These are phyloP conservation scores for Stegostoma tigrinum DNA, from an alignment of 2,113 vertebrate genomes.

Conservation along the genomic window DNA sequence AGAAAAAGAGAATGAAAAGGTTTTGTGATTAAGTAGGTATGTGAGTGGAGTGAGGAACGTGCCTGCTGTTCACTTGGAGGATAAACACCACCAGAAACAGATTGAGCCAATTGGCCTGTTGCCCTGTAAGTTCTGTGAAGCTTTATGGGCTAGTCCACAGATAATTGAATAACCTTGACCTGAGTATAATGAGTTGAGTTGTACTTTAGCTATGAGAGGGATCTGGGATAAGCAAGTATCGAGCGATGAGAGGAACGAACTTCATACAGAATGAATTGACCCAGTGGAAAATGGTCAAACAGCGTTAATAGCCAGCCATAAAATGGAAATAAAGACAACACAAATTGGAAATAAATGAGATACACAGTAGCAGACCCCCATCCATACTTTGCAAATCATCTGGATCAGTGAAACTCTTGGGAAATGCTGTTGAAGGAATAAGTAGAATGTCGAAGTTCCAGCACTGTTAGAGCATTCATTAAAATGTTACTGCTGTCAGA, in stretches of 20 bases:
- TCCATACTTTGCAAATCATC: not conserved
- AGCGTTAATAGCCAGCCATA: not conserved
- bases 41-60: not conserved
- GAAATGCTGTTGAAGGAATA: not conserved
- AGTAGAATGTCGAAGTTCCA: not conserved
- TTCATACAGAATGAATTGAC: not conserved
- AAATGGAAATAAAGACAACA: not conserved
- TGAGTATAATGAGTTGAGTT: not conserved
- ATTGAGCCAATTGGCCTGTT: not conserved
- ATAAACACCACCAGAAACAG: not conserved
- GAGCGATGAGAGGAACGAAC: not conserved
- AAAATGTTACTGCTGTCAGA: not conserved
- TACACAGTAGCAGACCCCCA: not conserved
- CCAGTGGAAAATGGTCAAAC: not conserved
- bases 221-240: not conserved
- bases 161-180: not conserved
- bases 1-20: not conserved
- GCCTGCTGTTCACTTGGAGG: not conserved
- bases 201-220: not conserved
- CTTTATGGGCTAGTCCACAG: not conserved
- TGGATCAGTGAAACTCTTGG: not conserved
- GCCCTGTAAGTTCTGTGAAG: not conserved
- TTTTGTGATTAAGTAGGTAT: not conserved
- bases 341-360: not conserved
- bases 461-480: not conserved